These are phyloP conservation scores for Oreohelix idahoensis DNA, from an alignment of 1,140 invertebrate species.

Conservation along the genomic window DNA sequence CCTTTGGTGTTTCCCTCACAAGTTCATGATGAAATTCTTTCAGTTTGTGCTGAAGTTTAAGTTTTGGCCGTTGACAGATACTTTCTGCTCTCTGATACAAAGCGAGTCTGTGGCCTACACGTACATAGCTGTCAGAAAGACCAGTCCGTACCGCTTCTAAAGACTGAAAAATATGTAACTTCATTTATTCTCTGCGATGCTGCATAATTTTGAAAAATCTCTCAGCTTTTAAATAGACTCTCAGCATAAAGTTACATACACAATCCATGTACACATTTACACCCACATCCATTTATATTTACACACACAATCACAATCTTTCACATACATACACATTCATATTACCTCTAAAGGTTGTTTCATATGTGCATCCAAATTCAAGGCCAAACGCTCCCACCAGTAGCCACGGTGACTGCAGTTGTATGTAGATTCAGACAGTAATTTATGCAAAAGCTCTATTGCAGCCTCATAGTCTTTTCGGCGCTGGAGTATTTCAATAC, in stretches of 20 bases:
- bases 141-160: constrained; percentile 68
- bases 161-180: constrained; percentile 58
- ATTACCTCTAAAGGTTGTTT: constrained; percentile 72
- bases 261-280: no score
- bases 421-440: constrained; percentile 74
- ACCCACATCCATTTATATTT: no score
- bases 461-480: constrained; percentile 73
- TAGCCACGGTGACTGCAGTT: constrained; percentile 73
- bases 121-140: constrained; percentile 71
- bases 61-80: constrained; percentile 65
- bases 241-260: no score
- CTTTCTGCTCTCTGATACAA: constrained; percentile 72
- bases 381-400: constrained; percentile 76
- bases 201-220: background rate
- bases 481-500: constrained; percentile 75
- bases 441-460: constrained; percentile 70
- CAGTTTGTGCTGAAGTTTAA: constrained; percentile 51
- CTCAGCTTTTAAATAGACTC: background rate
- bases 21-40: constrained; percentile 59
- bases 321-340: background rate
- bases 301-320: no score
- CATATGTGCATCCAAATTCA: constrained; percentile 76
- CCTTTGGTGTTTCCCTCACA: constrained; percentile 67
- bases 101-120: constrained; percentile 70
- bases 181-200: no score